Evolutionary conservation across 1,140 invertebrate genomes (phyloP).

Genomic region (Eupristina koningsbergeri): DNA sequence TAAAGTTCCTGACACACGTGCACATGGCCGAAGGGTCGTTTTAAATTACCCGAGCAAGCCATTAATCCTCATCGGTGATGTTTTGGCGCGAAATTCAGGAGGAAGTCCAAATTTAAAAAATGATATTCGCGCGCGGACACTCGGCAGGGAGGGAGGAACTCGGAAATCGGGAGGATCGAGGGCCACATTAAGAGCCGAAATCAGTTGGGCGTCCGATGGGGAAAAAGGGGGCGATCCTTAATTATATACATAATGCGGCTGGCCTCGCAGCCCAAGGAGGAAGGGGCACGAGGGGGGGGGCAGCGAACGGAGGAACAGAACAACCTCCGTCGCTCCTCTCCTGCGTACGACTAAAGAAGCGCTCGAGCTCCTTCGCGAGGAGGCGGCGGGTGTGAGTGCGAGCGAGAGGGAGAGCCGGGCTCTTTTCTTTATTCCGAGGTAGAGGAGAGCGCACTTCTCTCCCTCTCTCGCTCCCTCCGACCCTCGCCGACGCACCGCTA

Average conservation of each 20-base stretch:
- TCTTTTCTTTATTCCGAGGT: conserved; percentile 3
- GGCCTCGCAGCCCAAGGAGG: not conserved
- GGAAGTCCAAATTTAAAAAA: not conserved
- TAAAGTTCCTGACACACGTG: too few species aligned
- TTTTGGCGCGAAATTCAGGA: too few species aligned
- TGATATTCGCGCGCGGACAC: not conserved
- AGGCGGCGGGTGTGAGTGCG: not conserved
- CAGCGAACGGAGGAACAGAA: too few species aligned
- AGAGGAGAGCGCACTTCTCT: not conserved
- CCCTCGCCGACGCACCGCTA: not conserved
- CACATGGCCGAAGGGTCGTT: too few species aligned
- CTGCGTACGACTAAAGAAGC: not conserved
- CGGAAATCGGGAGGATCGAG: not conserved
- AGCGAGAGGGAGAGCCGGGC: not conserved
- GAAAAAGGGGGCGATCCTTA: too few species aligned
- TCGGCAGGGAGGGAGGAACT: not conserved
- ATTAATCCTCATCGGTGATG: too few species aligned
- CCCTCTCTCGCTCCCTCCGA: not conserved
- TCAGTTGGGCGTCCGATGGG: not conserved
- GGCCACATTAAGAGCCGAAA: not conserved
- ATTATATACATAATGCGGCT: too few species aligned
- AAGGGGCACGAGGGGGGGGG: not conserved
- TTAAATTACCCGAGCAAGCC: too few species aligned
- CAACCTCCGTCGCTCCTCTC: conserved; percentile 9
- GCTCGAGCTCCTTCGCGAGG: not conserved